Conservation (phyloP, 2,888 invertebrate genomes). For the Parascotia fuliginaria region DNA sequence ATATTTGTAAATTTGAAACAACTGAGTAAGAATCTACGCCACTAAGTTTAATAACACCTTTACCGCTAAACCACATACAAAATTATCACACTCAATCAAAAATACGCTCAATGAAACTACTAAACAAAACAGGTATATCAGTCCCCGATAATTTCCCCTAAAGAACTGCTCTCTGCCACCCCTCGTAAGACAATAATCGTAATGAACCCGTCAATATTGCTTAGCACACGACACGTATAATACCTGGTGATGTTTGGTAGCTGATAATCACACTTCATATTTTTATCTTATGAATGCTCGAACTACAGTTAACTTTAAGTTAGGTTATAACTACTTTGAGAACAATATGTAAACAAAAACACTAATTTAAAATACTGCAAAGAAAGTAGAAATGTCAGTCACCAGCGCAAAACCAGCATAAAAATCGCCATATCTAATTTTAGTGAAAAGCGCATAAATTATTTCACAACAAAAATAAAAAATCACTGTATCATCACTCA, state of each 20-base stretch:
- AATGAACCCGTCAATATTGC: conserved; percentile 71
- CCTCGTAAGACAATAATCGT: conserved; percentile 57
- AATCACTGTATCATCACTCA: not conserved
- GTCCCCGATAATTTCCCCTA: conserved; percentile 21
- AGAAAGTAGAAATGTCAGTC: no score
- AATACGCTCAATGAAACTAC: conserved; percentile 7
- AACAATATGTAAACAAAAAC: no score
- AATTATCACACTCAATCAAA: not conserved
- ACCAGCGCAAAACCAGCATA: no score
- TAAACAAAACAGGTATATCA: conserved; percentile 5
- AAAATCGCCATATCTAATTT: no score
- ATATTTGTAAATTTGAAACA: no score
- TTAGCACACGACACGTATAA: conserved; percentile 61
- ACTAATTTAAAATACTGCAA: no score
- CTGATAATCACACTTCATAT: not conserved
- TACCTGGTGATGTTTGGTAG: conserved; percentile 32
- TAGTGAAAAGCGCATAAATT: no score
- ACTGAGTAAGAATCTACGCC: no score
- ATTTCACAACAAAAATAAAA: not conserved
- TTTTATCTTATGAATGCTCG: no score
- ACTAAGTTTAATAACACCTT: no score
- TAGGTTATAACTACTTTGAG: no score
- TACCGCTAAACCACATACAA: not conserved
- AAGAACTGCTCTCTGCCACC: conserved; percentile 35
- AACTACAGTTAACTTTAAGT: no score